These are phyloP conservation scores for Clarias macrocephalus DNA, from an alignment of 2,113 vertebrate genomes.

Conservation along the genomic window DNA sequence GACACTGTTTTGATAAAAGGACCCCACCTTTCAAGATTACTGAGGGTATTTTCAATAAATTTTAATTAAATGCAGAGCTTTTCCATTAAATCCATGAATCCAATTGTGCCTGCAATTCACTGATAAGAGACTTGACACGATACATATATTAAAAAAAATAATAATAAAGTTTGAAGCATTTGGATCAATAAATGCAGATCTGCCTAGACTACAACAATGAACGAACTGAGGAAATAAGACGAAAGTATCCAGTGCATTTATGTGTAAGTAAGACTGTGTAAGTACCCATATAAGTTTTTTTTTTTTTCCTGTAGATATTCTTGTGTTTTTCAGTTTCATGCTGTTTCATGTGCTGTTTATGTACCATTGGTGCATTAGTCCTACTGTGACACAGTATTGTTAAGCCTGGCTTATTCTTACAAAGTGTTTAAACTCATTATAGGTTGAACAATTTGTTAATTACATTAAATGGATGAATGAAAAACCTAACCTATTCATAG, in stretches of 20 bases:
- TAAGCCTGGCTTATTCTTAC: not conserved
- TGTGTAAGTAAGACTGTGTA: not conserved
- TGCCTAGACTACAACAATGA: not conserved
- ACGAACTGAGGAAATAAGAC: conserved; percentile 9
- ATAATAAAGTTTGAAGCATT: conserved; percentile 26
- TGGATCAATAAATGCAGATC: conserved; percentile 31
- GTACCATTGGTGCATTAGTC: not conserved
- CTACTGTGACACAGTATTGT: not conserved
- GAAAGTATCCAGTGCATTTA: not conserved
- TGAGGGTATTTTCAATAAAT: conserved; percentile 17
- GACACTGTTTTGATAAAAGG: not conserved
- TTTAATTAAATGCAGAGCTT: conserved; percentile 31
- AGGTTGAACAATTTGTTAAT: not conserved
- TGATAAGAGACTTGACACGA: conserved; percentile 38
- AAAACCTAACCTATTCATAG: not conserved
- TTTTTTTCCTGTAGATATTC: not conserved
- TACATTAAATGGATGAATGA: not conserved
- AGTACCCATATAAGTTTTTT: not conserved
- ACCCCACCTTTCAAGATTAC: not conserved
- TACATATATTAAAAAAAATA: conserved; percentile 30
- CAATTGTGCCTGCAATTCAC: conserved; percentile 24
- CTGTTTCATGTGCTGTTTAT: not conserved
- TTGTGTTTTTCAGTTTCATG: not conserved
- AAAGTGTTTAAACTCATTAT: not conserved
- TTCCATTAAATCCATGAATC: conserved; percentile 30